Percentiles rank a stretch among this genome's conserved stretches.
Conservation (phyloP, 2,888 invertebrate species). For the Brachyptera risi region DNA sequence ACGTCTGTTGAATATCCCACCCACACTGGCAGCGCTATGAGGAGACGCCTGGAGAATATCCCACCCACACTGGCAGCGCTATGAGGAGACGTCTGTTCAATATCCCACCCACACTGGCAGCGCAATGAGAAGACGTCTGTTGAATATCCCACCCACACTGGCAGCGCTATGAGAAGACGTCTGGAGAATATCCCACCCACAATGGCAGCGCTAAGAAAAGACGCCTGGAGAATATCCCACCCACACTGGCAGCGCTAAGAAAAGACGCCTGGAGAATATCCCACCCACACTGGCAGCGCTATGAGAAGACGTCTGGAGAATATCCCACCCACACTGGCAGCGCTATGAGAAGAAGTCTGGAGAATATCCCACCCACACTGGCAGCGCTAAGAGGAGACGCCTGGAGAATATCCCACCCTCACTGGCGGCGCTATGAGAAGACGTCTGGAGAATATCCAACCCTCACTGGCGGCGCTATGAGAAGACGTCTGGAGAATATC, state of each 20-base stretch:
- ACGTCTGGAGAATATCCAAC: not conserved
- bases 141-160: not conserved
- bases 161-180: not conserved
- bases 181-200: not conserved
- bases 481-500: not conserved
- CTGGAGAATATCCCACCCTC: not conserved
- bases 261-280: not conserved
- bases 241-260: not conserved
- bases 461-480: not conserved
- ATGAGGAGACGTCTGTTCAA: not conserved
- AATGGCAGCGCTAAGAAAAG: not conserved
- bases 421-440: not conserved
- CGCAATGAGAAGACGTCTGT: not conserved
- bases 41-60: not conserved
- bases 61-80: not conserved
- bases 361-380: not conserved
- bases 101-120: not conserved
- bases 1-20: not conserved
- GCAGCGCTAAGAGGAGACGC: not conserved
- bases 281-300: not conserved
- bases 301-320: not conserved
- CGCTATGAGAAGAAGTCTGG: not conserved
- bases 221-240: not conserved
- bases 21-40: not conserved
- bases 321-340: not conserved